A percentile compares a stretch with the other conserved stretches of the same genome.
These are phyloP conservation scores for Ageneiosus marmoratus DNA, from an alignment of 2,113 vertebrate genomes.

Conservation along the genomic window DNA sequence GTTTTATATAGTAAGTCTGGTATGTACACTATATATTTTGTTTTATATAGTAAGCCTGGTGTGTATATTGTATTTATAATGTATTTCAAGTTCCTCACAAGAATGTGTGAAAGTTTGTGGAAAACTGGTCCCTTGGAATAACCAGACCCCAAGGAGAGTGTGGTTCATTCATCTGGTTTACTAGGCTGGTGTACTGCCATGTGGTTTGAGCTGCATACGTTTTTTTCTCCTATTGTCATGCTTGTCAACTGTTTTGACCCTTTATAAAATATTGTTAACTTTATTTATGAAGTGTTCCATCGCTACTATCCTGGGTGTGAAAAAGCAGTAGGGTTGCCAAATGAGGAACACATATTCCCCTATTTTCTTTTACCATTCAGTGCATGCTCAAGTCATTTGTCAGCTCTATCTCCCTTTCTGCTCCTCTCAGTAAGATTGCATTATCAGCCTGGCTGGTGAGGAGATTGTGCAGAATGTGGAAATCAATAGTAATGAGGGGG, in stretches of 20 bases:
- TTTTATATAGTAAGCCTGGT: too few species aligned
- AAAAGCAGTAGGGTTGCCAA: background rate
- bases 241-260: slow-evolving; percentile 18
- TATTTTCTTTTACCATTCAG: slow-evolving; percentile 27
- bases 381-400: background rate
- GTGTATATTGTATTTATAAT: too few species aligned
- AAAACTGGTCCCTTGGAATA: slow-evolving; percentile 71
- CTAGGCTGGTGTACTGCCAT: background rate
- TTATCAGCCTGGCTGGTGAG: slow-evolving; percentile 62
- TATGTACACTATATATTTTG: too few species aligned
- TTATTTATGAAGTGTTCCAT: slow-evolving; percentile 26
- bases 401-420: slow-evolving; percentile 1
- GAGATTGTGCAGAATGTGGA: slow-evolving; percentile 61
- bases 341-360: slow-evolving; percentile 12
- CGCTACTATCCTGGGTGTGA: slow-evolving; percentile 17
- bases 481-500: slow-evolving; percentile 70
- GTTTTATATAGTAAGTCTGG: too few species aligned
- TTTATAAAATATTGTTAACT: background rate
- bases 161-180: slow-evolving; percentile 1
- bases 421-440: slow-evolving; percentile 50
- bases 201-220: slow-evolving; percentile 15
- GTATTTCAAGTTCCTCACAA: slow-evolving; percentile 69
- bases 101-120: slow-evolving; percentile 80
- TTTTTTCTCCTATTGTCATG: background rate
- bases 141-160: slow-evolving; percentile 52